Evolutionary conservation across 2,113 vertebrate species (phyloP), one percentile per base, ranked within the genome.

Genomic region (Pelecanus crispus): DNA sequence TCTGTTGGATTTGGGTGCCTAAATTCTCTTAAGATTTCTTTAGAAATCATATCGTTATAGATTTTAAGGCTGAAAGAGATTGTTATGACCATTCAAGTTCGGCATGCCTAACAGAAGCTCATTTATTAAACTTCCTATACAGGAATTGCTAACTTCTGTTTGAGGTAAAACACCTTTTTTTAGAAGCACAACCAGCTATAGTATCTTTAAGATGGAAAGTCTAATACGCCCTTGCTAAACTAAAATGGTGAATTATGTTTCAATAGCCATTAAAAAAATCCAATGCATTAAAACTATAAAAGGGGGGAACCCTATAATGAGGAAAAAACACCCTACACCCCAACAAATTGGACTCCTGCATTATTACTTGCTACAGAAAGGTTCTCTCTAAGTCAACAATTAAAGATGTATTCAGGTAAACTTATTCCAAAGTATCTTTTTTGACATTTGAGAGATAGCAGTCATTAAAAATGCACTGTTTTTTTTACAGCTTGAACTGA

Each of bases 401-500:
- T 80, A 67, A 89, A 88, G 31, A 56, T 31, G 5, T 34, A 79
- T 9, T 47, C 42, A 55, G 49, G 62, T 75, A 79, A 56, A 75
- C 3, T 15, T 52, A 50, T 61, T 84, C 44, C 18, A 49, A 91
- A 90, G 9, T 36, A 75, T 21, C 17, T 34, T 71, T 83, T 72
- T 34, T 73, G 1, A 91, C 45, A 93, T 95, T 55, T 67, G 47
- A 87, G 70, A 90, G 17, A 25, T 32, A 87, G 83, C 2, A 66
- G 81, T 80, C 34, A 77, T 94, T 88, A 93, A 96, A 96, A 93
- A 93, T 63, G 13, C 40, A 89, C 9, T 81, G 22, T 91, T 79
- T 24, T 85, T 91, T 79, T 68, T 62, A 75, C 34, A 80, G 52
- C 24, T 89, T 89, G 56, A 87, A 53, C 36, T 79, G 81, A 79